These are phyloP conservation scores for Stenichneumon culpator DNA, from an alignment of 2,888 invertebrate species.

Conservation along the genomic window DNA sequence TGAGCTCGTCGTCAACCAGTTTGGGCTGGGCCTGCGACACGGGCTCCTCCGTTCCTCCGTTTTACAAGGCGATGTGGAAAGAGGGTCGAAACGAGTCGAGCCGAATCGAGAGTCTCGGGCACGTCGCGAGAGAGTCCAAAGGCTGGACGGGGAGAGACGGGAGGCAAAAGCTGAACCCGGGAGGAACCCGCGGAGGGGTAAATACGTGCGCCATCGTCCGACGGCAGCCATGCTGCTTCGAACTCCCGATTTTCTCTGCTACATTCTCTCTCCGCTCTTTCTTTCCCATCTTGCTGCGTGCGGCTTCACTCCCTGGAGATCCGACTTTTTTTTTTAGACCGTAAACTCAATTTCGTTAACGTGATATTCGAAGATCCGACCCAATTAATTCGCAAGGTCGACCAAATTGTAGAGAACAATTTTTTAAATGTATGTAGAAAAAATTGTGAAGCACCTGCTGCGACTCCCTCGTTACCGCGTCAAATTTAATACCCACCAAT, in stretches of 20 bases:
- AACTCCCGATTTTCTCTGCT: slow-evolving; percentile 44
- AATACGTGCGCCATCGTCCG: slow-evolving; percentile 76
- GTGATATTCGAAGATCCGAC: not conserved
- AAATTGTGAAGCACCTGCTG: slow-evolving; percentile 37
- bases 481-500: slow-evolving; percentile 51
- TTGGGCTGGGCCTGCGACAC: slow-evolving; percentile 57
- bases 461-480: slow-evolving; percentile 40
- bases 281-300: not conserved
- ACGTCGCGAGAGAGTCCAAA: slow-evolving; percentile 28
- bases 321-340: slow-evolving; percentile 1
- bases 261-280: slow-evolving; percentile 10
- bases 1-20: slow-evolving; percentile 57
- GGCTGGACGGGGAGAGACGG: slow-evolving; percentile 52
- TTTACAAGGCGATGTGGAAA: slow-evolving; percentile 62
- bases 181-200: slow-evolving; percentile 67
- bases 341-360: slow-evolving; percentile 9
- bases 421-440: not conserved
- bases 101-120: slow-evolving; percentile 66
- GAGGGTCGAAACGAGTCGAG: slow-evolving; percentile 67
- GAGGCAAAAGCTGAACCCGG: slow-evolving; percentile 67
- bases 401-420: slow-evolving; percentile 19
- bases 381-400: slow-evolving; percentile 16
- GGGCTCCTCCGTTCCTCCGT: slow-evolving; percentile 21
- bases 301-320: slow-evolving; percentile 7
- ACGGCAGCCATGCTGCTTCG: slow-evolving; percentile 77